Conservation (phyloP, 1,140 invertebrate species). For the Aradophagus sp. region DNA sequence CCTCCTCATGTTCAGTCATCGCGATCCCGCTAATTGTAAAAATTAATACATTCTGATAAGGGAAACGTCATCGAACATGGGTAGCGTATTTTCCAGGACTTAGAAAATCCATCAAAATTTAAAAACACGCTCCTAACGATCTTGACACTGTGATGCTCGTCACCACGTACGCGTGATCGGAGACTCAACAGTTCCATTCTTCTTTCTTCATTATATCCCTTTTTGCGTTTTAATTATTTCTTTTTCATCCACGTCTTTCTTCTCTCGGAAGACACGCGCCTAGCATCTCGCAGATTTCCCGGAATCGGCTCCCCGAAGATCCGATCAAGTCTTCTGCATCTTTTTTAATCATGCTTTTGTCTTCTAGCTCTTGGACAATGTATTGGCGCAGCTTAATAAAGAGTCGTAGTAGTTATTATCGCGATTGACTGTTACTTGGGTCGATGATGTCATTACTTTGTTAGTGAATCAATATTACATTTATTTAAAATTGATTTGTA, state of each 20-base stretch:
- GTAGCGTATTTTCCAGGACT: slow-evolving; percentile 5
- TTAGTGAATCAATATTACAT: slow-evolving; percentile 20
- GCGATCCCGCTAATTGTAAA: no score
- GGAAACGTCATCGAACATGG: no score
- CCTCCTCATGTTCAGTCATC: no score
- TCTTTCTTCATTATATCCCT: slow-evolving; percentile 40
- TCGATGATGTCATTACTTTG: slow-evolving; percentile 3
- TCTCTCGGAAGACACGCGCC: slow-evolving; percentile 67
- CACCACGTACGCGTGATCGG: slow-evolving; percentile 64
- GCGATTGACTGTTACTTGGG: background rate
- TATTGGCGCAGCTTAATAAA: slow-evolving; percentile 29
- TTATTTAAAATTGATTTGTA: background rate
- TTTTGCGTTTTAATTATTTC: slow-evolving; percentile 43
- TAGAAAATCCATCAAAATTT: slow-evolving; percentile 56
- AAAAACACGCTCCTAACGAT: slow-evolving; percentile 62
- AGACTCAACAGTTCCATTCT: slow-evolving; percentile 54
- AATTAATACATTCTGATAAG: no score
- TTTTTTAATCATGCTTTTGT: slow-evolving; percentile 29
- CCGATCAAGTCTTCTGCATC: slow-evolving; percentile 45
- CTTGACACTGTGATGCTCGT: slow-evolving; percentile 59
- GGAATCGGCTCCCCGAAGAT: slow-evolving; percentile 59
- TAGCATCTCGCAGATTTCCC: slow-evolving; percentile 62
- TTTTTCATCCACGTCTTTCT: slow-evolving; percentile 35
- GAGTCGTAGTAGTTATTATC: slow-evolving; percentile 28
- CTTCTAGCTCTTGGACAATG: slow-evolving; percentile 27